phyloP scores from a whole-genome alignment of 2,797 vertebrate species.

The Phaenicophaeus curvirostris region DNA sequence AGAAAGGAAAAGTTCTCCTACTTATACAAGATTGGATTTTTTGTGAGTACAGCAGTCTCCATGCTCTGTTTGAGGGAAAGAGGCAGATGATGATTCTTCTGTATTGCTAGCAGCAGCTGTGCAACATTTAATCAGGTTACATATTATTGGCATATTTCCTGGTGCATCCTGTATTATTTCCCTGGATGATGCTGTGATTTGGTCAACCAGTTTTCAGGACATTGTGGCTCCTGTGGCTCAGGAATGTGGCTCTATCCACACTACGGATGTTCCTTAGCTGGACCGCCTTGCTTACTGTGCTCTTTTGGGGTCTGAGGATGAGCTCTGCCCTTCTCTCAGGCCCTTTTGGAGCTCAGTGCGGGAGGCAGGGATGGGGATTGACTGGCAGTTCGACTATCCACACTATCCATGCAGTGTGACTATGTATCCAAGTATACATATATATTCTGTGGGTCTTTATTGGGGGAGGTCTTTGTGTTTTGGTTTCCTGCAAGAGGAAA shows the following conservation, averaged over 20 bases:
- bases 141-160: neutral
- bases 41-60: neutral
- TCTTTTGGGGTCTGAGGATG: too few species aligned
- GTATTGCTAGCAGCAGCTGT: neutral
- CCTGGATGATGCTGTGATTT: neutral
- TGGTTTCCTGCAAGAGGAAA: neutral
- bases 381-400: too few species aligned
- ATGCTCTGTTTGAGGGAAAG: neutral
- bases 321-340: neutral
- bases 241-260: neutral
- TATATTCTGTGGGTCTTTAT: neutral
- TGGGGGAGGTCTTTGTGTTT: neutral
- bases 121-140: neutral
- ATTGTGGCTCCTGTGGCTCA: too few species aligned
- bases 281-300: neutral
- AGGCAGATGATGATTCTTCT: neutral
- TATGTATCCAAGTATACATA: neutral
- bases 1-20: neutral
- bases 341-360: neutral
- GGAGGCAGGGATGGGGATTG: neutral
- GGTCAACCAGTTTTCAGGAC: neutral
- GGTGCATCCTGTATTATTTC: neutral
- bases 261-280: rapidly evolving
- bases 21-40: neutral
- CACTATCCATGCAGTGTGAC: too few species aligned